Conservation (phyloP, 2,888 invertebrate species). For the Cartodere bifasciata region DNA sequence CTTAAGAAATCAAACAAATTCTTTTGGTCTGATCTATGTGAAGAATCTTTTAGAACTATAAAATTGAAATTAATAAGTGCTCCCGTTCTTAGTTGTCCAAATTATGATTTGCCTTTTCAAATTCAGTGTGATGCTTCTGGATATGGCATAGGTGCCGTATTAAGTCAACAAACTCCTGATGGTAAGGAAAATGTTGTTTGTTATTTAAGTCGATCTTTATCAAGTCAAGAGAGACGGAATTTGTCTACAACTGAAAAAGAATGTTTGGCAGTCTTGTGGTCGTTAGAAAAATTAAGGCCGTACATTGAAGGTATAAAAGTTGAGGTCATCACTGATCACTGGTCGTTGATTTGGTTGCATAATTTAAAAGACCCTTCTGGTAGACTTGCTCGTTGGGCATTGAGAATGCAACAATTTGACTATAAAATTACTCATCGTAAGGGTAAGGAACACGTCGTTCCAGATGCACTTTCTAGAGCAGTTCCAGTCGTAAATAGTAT, state of each 20-base stretch:
- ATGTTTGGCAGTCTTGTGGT: constrained; percentile 7
- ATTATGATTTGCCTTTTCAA: constrained; percentile 11
- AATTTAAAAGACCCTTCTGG: constrained; percentile 11
- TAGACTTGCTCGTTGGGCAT: constrained; percentile 10
- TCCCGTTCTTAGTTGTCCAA: constrained; percentile 13
- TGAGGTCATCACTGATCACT: constrained; percentile 12
- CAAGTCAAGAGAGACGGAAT: constrained; percentile 9
- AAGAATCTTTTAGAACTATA: constrained; percentile 7
- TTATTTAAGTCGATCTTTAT: constrained; percentile 10
- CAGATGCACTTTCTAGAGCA: constrained; percentile 13
- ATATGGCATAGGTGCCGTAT: constrained; percentile 12
- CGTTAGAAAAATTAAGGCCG: constrained; percentile 9
- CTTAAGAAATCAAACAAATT: constrained; percentile 1
- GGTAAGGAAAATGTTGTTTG: constrained; percentile 9
- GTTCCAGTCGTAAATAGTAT: constrained; percentile 9
- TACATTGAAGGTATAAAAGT: constrained; percentile 13
- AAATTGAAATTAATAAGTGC: constrained; percentile 11
- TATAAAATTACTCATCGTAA: constrained; percentile 12
- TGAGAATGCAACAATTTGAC: constrained; percentile 11
- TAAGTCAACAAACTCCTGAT: constrained; percentile 4
- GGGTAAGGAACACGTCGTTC: constrained; percentile 13
- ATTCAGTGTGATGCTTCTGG: constrained; percentile 12
- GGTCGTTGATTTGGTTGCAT: constrained; percentile 11
- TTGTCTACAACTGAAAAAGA: constrained; percentile 9
- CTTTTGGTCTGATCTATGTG: constrained; percentile 8